A percentile compares a stretch with the other conserved stretches of the same genome.
These are phyloP conservation scores for Strongylocentrotus purpuratus DNA, from an alignment of 35 echinoderm and acorn worm species.

Conservation along the genomic window DNA sequence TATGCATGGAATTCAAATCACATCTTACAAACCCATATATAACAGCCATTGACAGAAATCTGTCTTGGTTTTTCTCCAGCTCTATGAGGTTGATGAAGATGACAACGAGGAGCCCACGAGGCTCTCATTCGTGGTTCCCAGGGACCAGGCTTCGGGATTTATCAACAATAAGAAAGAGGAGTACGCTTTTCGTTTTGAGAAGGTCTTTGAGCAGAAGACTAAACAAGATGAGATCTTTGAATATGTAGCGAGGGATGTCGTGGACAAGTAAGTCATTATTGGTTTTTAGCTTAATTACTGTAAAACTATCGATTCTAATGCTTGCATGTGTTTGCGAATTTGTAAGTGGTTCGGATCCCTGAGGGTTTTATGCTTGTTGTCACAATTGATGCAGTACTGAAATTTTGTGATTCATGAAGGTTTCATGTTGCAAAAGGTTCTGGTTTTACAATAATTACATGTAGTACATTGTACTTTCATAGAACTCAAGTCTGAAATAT, in stretches of 20 bases:
- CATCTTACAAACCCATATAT: no score
- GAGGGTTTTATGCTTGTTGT: no score
- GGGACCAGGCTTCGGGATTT: constrained; percentile 91
- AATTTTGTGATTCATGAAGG: no score
- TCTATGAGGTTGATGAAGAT: constrained; percentile 95
- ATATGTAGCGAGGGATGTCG: constrained; percentile 92
- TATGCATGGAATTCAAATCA: no score
- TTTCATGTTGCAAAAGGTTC: no score
- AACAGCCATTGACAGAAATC: no score
- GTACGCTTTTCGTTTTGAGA: constrained; percentile 89
- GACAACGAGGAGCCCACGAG: constrained; percentile 63
- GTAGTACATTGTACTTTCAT: no score
- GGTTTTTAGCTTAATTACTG: neutral
- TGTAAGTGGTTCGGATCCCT: no score
- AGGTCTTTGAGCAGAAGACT: constrained; percentile 83
- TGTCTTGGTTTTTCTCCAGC: constrained; percentile 44
- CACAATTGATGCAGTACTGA: no score
- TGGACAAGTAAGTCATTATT: constrained; percentile 86
- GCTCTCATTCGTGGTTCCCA: constrained; percentile 84
- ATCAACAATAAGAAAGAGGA: constrained; percentile 99
- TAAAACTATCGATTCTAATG: neutral
- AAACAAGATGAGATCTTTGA: constrained; percentile 99
- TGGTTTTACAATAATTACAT: no score
- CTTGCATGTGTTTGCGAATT: no score
- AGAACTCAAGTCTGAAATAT: no score